Evolutionary conservation across 1,140 invertebrate species (phyloP), one percentile per base, ranked within the genome.

Genomic region (Ips nitidus): DNA sequence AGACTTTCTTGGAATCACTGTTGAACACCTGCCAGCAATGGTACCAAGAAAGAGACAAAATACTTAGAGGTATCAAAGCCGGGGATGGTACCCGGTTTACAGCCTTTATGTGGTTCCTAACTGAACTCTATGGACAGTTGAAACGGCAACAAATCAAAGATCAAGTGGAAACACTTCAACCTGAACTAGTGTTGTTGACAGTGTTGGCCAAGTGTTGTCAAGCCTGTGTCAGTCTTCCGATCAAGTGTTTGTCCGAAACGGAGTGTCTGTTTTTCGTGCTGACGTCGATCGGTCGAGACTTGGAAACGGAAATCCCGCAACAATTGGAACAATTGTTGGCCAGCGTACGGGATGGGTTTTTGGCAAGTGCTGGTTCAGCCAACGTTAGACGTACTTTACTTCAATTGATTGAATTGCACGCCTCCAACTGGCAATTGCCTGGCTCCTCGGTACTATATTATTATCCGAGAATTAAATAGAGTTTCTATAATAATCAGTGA

Each of bases 391-490:
- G 92, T 76, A 94, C 92, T 1, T 84, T 95, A 8, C 83, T 95
- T 65, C 93, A 95, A 80, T 83, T 95, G 39, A 94, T 96, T 66
- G 94, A 95, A 78, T 83, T 95, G 55, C 90, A 93, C 77, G 93
- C 93, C 1, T 91, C 91, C 0, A 88, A 91, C 76, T 95, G 94
- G 94, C 91, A 94, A 79, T 84, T 95, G 53, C 90, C 92, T 36
- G 92, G 92, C 39, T 89, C 91, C 3, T 92, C 94, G 1, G 90
- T 95, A 42, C 86, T 94, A 57, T 96, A 96, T 81, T 95, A 95
- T 81, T 94, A 94, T 80, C 91, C 92, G 55, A 87, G 86, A 70
- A 83, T 84, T 58, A 87, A 86, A 75, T 68, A 61, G 36, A n/a
- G n/a, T 47, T 5, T n/a, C 4, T 47, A 47, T n/a, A 47, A 5